These are phyloP conservation scores for Platysteira castanea DNA, from an alignment of 2,113 vertebrate genomes.

Conservation along the genomic window DNA sequence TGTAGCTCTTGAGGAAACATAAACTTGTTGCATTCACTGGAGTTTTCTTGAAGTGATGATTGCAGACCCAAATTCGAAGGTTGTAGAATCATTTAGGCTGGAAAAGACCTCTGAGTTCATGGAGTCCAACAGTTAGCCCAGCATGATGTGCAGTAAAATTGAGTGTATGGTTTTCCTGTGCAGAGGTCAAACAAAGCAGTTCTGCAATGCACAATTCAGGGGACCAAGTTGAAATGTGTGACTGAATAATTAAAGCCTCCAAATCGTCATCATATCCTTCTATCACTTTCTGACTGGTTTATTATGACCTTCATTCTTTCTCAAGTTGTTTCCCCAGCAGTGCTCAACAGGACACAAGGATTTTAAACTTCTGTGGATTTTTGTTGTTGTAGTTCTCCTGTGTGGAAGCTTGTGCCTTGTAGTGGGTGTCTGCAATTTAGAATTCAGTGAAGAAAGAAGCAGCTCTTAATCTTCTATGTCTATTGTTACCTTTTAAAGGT, in stretches of 20 bases:
- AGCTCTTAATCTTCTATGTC: neutral
- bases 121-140: neutral
- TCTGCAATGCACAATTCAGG: neutral
- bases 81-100: neutral
- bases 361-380: neutral
- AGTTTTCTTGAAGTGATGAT: neutral
- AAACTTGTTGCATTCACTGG: neutral
- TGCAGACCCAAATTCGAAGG: neutral
- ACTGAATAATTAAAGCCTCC: neutral
- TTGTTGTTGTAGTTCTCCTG: neutral
- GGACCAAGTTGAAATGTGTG: neutral
- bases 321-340: neutral
- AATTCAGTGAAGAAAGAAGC: neutral
- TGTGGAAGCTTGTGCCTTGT: neutral
- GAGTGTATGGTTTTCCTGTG: neutral
- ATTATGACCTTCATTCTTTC: neutral
- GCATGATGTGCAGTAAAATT: neutral
- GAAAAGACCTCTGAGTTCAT: neutral
- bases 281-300: neutral
- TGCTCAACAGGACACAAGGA: neutral
- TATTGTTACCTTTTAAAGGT: neutral
- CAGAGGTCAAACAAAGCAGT: neutral
- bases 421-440: fast-evolving
- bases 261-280: neutral
- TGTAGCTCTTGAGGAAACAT: neutral